Evolutionary conservation across 2,797 vertebrate species (phyloP).

Genomic region (Gastrophryne carolinensis): DNA sequence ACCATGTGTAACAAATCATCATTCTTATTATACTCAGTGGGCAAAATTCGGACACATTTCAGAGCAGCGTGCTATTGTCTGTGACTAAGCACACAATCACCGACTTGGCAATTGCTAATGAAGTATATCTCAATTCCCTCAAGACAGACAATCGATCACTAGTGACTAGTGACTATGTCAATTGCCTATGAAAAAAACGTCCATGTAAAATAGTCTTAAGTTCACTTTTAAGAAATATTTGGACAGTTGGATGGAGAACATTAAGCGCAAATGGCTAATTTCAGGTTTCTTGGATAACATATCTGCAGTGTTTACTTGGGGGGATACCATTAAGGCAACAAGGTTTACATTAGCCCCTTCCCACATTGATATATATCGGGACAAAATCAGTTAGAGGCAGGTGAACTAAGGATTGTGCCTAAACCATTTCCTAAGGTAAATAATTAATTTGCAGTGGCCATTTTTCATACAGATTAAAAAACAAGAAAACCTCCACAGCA

Average conservation of each 20-base stretch:
- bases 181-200: no score
- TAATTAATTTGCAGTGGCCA: constrained; percentile 28
- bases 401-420: constrained; percentile 18
- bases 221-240: no score
- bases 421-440: constrained; percentile 7
- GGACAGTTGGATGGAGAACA: not conserved
- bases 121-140: no score
- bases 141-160: no score
- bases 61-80: no score
- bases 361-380: constrained; percentile 27
- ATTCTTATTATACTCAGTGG: no score
- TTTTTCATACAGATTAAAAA: constrained; percentile 15
- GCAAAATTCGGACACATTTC: no score
- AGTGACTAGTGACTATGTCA: no score
- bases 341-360: constrained; percentile 19
- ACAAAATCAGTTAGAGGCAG: constrained; percentile 24
- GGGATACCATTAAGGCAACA: constrained; percentile 19
- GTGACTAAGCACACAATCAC: no score
- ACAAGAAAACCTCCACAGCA: not conserved
- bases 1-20: no score
- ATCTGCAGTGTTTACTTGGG: not conserved
- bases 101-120: no score
- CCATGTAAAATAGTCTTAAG: no score
- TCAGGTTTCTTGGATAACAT: not conserved
- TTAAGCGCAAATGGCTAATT: not conserved